Conservation (phyloP, 2,797 vertebrate genomes). For the Schizopygopsis malacanthus region DNA sequence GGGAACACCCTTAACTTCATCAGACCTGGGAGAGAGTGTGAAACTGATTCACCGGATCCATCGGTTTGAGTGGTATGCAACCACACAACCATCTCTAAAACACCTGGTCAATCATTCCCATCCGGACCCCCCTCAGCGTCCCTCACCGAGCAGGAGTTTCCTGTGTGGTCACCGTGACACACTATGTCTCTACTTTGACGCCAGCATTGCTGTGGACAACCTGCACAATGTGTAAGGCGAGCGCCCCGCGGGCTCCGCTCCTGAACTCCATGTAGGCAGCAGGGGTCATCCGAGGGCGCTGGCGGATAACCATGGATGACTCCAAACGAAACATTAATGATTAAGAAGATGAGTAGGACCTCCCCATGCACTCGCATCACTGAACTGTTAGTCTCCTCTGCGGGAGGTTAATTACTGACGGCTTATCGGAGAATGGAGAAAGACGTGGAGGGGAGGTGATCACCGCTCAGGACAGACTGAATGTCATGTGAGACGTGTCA, state of each 20-base stretch:
- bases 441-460: constrained; percentile 28
- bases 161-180: neutral
- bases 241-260: neutral
- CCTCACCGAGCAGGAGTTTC: neutral
- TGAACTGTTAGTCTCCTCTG: constrained; percentile 66
- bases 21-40: neutral
- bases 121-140: constrained; percentile 18
- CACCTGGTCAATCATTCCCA: constrained; percentile 56
- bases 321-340: constrained; percentile 69
- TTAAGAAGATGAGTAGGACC: constrained; percentile 67
- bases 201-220: constrained; percentile 6
- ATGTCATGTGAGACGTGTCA: constrained; percentile 8
- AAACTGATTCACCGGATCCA: neutral
- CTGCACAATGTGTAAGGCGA: neutral
- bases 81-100: neutral
- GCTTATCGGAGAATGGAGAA: constrained; percentile 47
- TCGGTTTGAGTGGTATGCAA: neutral
- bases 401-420: constrained; percentile 69
- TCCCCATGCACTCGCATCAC: constrained; percentile 62
- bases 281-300: constrained; percentile 48
- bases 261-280: neutral
- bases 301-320: constrained; percentile 58
- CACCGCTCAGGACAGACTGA: constrained; percentile 9
- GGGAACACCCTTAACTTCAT: neutral
- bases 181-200: constrained; percentile 8